These are phyloP conservation scores for Melanotus villosus DNA, from an alignment of 2,888 invertebrate species.

Conservation along the genomic window DNA sequence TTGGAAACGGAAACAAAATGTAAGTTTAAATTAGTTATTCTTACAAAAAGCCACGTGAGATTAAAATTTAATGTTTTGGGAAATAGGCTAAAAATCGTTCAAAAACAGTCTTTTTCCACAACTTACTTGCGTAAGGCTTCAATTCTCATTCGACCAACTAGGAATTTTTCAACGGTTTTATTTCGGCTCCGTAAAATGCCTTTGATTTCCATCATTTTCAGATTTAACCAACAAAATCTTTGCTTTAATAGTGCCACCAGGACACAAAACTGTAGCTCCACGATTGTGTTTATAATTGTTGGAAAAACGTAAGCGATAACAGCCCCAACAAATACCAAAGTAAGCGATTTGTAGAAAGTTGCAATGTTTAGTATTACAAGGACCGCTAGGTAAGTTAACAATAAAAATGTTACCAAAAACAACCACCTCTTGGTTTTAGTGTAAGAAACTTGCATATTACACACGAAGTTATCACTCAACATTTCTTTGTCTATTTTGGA, in stretches of 20 bases:
- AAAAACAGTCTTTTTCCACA: too few relatives aligned
- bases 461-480: not conserved
- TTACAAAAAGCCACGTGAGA: too few relatives aligned
- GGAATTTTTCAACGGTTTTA: too few relatives aligned
- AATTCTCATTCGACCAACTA: too few relatives aligned
- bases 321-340: conserved; percentile 15
- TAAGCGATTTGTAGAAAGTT: not conserved
- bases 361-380: not conserved
- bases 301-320: conserved; percentile 18
- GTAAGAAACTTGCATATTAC: conserved; percentile 5
- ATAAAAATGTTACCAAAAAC: not conserved
- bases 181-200: not conserved
- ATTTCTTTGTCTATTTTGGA: conserved; percentile 15
- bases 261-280: conserved; percentile 33
- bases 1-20: too few relatives aligned
- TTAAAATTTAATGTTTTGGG: too few relatives aligned
- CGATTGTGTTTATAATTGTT: not conserved
- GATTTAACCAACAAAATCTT: conserved; percentile 23
- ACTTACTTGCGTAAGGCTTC: too few relatives aligned
- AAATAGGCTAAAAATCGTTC: too few relatives aligned
- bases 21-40: too few relatives aligned
- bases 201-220: conserved; percentile 5
- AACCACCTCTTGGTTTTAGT: not conserved
- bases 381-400: not conserved
- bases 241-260: conserved; percentile 4